These are phyloP conservation scores for Muscina levida DNA, from an alignment of 2,888 invertebrate species.

Conservation along the genomic window DNA sequence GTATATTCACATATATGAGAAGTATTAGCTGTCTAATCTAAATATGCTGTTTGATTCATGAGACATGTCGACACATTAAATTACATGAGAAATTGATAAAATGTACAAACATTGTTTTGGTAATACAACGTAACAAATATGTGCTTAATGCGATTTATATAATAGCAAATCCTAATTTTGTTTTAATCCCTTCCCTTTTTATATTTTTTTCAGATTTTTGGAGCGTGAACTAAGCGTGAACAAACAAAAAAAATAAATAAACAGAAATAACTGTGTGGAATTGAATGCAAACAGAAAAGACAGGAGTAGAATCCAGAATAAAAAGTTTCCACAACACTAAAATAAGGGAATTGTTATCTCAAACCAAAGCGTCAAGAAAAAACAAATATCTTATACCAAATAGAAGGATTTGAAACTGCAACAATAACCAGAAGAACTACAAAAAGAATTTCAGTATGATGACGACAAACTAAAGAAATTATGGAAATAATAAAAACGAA, in stretches of 20 bases:
- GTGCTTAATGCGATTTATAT: too few species aligned
- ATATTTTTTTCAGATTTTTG: conserved; percentile 52
- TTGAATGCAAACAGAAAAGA: conserved; percentile 53
- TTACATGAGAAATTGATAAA: too few species aligned
- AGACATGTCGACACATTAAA: too few species aligned
- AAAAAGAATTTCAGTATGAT: conserved; percentile 46
- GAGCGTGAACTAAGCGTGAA: conserved; percentile 63
- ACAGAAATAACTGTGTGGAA: conserved; percentile 40
- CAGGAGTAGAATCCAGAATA: conserved; percentile 32
- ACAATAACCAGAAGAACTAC: conserved; percentile 54
- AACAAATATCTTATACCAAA: conserved; percentile 53
- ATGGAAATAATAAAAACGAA: conserved; percentile 66
- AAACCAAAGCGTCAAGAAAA: conserved; percentile 35
- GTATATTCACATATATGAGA: too few species aligned
- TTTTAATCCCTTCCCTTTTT: neutral
- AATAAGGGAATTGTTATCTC: conserved; percentile 58
- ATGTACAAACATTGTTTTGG: too few species aligned
- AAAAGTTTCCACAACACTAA: conserved; percentile 36
- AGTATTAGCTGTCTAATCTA: too few species aligned
- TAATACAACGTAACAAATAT: too few species aligned
- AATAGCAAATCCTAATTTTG: too few species aligned
- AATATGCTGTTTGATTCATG: too few species aligned
- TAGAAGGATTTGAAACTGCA: conserved; percentile 68
- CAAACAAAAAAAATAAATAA: too few species aligned
- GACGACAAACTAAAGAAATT: conserved; percentile 42